A percentile compares a stretch with the other conserved stretches of the same genome.
phyloP scores from a whole-genome alignment of 2,113 vertebrate species.

The Promerops cafer region DNA sequence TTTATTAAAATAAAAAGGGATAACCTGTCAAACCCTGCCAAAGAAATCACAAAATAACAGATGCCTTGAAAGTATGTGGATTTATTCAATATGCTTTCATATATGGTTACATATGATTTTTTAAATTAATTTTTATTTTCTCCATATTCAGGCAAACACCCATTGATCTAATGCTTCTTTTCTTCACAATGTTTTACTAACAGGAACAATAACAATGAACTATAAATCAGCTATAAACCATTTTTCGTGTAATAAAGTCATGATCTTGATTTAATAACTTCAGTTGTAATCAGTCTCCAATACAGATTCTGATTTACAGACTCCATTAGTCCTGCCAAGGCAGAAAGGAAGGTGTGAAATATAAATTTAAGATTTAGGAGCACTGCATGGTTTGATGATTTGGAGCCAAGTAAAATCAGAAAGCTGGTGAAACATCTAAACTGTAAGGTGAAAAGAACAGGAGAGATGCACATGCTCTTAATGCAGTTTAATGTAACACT shows the following conservation, averaged over 20 bases:
- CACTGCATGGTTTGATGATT: fast-evolving
- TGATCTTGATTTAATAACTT: neutral
- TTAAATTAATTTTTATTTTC: neutral
- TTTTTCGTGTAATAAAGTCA: neutral
- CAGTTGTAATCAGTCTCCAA: neutral
- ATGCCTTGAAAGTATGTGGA: neutral
- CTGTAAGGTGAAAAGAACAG: neutral
- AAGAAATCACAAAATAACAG: neutral
- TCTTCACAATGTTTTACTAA: neutral
- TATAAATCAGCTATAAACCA: neutral
- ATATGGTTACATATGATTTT: neutral
- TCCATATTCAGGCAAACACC: neutral
- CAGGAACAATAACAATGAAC: neutral
- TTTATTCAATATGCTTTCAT: neutral
- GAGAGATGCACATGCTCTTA: neutral
- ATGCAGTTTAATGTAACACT: neutral
- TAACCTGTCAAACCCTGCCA: neutral
- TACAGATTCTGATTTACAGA: neutral
- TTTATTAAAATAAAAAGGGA: neutral
- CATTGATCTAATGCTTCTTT: neutral
- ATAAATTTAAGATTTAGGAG: neutral
- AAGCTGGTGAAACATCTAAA: neutral
- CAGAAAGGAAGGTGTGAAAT: neutral
- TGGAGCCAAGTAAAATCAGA: neutral
- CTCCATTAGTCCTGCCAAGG: neutral